A percentile compares a stretch with the other conserved stretches of the same genome.
Conservation (phyloP, 1,140 invertebrate species). For the Panonychus citri region DNA sequence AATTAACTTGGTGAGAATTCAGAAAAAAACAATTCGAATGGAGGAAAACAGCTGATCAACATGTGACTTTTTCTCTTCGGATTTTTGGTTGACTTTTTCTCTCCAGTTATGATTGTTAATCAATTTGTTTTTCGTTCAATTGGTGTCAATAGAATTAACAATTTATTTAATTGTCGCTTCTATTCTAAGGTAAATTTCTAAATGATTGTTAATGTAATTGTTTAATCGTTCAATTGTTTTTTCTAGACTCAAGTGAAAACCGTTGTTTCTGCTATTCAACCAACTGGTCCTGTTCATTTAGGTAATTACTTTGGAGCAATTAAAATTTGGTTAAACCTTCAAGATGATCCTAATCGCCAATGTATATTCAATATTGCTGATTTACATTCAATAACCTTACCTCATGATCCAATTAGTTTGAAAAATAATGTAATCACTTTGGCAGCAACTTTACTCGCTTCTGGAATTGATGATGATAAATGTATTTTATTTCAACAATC, state of each 20-base stretch:
- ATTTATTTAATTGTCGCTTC: neutral
- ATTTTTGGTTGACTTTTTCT: too few species aligned
- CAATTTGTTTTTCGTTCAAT: too few species aligned
- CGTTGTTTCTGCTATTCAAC: conserved; percentile 73
- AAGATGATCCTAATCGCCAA: conserved; percentile 37
- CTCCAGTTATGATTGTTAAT: too few species aligned
- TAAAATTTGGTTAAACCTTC: conserved; percentile 56
- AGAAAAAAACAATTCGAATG: too few species aligned
- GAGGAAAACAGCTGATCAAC: too few species aligned
- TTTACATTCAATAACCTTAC: conserved; percentile 74
- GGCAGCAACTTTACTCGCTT: conserved; percentile 62
- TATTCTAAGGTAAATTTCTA: neutral
- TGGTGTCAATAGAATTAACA: neutral
- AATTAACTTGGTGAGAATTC: too few species aligned
- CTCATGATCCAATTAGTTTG: conserved; percentile 35
- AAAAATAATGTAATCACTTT: conserved; percentile 43
- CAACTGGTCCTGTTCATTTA: conserved; percentile 73
- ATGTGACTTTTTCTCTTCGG: too few species aligned
- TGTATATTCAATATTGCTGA: conserved; percentile 73
- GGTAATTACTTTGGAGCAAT: conserved; percentile 94
- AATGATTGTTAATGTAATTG: neutral
- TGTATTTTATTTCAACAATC: conserved; percentile 76
- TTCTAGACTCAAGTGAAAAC: neutral
- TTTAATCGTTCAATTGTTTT: neutral
- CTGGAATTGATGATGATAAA: conserved; percentile 63